Evolutionary conservation across 2,888 invertebrate genomes (phyloP).

Genomic region (Anodontia alba): DNA sequence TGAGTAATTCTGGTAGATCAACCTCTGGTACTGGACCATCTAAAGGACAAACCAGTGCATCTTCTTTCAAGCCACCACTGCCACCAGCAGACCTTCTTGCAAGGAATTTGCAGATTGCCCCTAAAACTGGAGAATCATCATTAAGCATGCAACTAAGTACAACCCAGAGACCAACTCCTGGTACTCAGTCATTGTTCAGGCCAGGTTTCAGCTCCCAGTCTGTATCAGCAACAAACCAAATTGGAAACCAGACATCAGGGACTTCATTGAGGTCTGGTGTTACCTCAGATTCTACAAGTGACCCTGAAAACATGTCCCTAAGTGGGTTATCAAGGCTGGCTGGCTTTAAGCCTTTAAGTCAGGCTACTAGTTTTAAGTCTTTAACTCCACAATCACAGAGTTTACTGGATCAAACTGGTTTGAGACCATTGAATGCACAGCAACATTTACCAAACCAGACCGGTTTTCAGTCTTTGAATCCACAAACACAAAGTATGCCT

Average conservation of each 20-base stretch:
- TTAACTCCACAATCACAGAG: neutral
- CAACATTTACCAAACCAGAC: neutral
- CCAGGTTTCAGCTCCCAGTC: neutral
- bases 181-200: conserved; percentile 26
- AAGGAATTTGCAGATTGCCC: conserved; percentile 36
- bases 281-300: too few relatives aligned
- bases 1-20: neutral
- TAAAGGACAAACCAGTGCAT: conserved; percentile 15
- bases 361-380: conserved; percentile 16
- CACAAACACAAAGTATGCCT: neutral
- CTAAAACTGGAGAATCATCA: neutral
- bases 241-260: neutral
- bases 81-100: conserved; percentile 52
- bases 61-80: conserved; percentile 42
- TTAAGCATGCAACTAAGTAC: neutral
- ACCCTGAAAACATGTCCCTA: too few relatives aligned
- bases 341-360: conserved; percentile 21
- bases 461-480: neutral
- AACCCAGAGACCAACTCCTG: conserved; percentile 14
- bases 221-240: neutral
- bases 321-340: conserved; percentile 3
- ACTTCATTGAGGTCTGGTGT: too few relatives aligned
- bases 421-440: neutral
- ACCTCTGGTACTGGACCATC: neutral
- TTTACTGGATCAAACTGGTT: neutral